Conservation (phyloP, 2,797 vertebrate species). For the Valencia hispanica region DNA sequence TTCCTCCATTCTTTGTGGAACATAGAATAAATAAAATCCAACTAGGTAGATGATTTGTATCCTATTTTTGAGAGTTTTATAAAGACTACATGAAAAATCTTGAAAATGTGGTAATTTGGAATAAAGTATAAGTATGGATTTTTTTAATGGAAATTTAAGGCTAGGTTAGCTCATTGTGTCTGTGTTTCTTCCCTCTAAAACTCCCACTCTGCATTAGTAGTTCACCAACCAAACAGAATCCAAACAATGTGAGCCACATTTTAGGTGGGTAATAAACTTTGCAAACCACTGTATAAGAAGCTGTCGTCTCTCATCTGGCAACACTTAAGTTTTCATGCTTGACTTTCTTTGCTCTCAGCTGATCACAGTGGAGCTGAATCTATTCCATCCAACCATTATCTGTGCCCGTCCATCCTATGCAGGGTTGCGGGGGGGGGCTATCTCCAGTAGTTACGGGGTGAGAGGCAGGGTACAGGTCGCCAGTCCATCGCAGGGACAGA, state of each 20-base stretch:
- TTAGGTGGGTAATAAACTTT: neutral
- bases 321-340: conserved; percentile 25
- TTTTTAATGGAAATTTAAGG: neutral
- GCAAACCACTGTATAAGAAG: neutral
- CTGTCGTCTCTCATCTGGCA: conserved; percentile 36
- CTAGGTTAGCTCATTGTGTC: conserved; percentile 3
- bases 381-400: too few relatives aligned
- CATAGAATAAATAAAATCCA: neutral
- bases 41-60: neutral
- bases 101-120: too few relatives aligned
- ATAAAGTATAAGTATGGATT: too few relatives aligned
- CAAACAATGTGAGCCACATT: conserved; percentile 5
- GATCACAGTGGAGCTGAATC: conserved; percentile 8
- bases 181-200: neutral
- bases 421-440: too few relatives aligned
- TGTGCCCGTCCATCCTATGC: too few relatives aligned
- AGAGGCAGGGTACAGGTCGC: too few relatives aligned
- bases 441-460: too few relatives aligned
- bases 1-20: neutral
- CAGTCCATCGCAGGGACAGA: too few relatives aligned
- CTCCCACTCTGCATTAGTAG: neutral
- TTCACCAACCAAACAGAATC: neutral
- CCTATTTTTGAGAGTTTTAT: too few relatives aligned
- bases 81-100: too few relatives aligned
- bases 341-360: conserved; percentile 25